Conservation (phyloP, 2,113 vertebrate genomes). For the Percina caprodes region DNA sequence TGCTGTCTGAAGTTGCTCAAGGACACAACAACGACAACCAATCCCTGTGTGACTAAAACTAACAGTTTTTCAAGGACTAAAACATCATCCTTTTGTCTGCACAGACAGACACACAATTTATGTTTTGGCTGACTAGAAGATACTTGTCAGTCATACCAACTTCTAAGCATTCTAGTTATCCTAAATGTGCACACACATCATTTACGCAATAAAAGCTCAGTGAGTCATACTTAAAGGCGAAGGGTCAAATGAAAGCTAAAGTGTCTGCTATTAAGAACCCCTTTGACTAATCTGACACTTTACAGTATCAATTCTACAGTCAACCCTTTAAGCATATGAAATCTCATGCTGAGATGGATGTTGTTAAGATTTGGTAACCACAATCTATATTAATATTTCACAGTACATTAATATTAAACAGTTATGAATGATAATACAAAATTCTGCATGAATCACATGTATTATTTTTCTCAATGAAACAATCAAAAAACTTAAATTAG, state of each 20-base stretch:
- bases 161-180: slow-evolving; percentile 29
- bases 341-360: not conserved
- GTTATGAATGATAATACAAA: not conserved
- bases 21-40: slow-evolving; percentile 34
- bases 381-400: not conserved
- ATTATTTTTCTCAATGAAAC: not conserved
- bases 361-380: not conserved
- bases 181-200: slow-evolving; percentile 41
- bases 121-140: slow-evolving; percentile 35
- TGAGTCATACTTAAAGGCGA: slow-evolving; percentile 41
- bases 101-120: slow-evolving; percentile 22
- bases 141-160: slow-evolving; percentile 40
- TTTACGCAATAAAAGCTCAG: slow-evolving; percentile 55
- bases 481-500: not conserved
- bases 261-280: slow-evolving; percentile 28
- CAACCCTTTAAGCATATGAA: slow-evolving; percentile 1
- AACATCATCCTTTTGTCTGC: not conserved
- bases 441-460: not conserved
- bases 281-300: slow-evolving; percentile 29
- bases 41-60: slow-evolving; percentile 14
- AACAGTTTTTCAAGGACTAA: slow-evolving; percentile 9
- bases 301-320: not conserved
- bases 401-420: not conserved
- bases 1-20: slow-evolving; percentile 41
- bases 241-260: slow-evolving; percentile 42